phyloP scores from a whole-genome alignment of 2,113 vertebrate genomes.

The Jaculus jaculus region DNA sequence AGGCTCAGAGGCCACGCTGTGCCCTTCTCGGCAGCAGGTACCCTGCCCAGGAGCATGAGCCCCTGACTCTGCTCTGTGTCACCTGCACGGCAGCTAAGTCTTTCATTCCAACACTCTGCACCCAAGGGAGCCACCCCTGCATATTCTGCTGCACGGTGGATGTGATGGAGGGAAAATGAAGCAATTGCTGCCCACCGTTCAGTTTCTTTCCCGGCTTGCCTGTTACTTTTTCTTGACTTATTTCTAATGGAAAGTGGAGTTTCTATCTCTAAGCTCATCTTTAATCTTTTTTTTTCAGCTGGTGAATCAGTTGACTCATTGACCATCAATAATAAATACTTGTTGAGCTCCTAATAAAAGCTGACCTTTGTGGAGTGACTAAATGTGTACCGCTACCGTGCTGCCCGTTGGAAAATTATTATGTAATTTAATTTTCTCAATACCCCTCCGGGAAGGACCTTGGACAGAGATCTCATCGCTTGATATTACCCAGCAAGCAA shows the following conservation, averaged over 20 bases:
- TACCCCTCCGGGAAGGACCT: not conserved
- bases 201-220: not conserved
- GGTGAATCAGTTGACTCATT: constrained; percentile 16
- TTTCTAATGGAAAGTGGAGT: constrained; percentile 5
- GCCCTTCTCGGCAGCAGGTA: constrained; percentile 18
- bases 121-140: not conserved
- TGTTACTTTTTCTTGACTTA: constrained; percentile 17
- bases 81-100: not conserved
- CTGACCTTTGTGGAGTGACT: not conserved
- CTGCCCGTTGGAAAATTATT: not conserved
- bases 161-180: not conserved
- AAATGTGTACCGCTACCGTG: not conserved
- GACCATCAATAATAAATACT: not conserved
- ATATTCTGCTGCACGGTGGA: not conserved
- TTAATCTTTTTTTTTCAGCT: constrained; percentile 35
- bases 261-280: not conserved
- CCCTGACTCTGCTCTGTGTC: not conserved
- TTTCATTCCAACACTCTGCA: constrained; percentile 7
- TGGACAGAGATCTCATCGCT: not conserved
- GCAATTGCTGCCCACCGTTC: not conserved
- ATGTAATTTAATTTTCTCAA: constrained; percentile 31
- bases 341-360: constrained; percentile 37
- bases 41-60: not conserved
- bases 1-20: not conserved
- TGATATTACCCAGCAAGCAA: not conserved